Base-by-base conservation (phyloP, 2,888 invertebrate species). In the Tromatobia lineatoria region DNA sequence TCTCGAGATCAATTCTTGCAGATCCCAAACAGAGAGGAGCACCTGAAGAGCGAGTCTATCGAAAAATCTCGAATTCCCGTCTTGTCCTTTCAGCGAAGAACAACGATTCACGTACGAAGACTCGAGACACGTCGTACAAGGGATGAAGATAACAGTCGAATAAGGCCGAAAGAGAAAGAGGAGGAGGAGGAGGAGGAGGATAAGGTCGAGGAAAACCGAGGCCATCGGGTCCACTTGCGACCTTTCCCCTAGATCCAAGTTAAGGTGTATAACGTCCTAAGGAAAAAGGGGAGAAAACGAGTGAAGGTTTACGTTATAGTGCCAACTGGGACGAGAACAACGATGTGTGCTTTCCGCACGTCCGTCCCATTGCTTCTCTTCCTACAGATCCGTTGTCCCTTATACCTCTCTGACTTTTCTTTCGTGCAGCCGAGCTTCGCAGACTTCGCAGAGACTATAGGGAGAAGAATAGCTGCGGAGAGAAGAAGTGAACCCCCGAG, bases 301-400 rank as follows among this genome's bases (percentile, higher is more conserved):
- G 75, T 38, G 64, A 67, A 23, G 54, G 42, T 57, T 67, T 57
- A 54, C 54, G 66, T 67, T 64, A 64, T 23, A 64, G 74, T 50
- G 74, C 47, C 67, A 67, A 67, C 57, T 38, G 54, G 29, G 29
- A 38, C 29, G 69, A 47, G 34, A 64, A 34, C 29, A 23, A 50
- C 47, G 54, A 64, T 67, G 77, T 73, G 71, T 70, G 71, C 71
- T 75, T 61, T 71, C 52, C 29, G 76, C 83, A 83, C 83, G 83
- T 83, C 59, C 76, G 76, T 67, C 71, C 83, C 83, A 80, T 83
- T 13, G 71, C 71, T 83, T 83, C 70, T 80, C 54, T 75, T 75
- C 25, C 52, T 59, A 54, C 79, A 42, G 75, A 79, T 80, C 76
- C 38, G 75, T 61, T 83, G 80, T 76, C 45, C 80, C 54, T 76